Percentiles rank a stretch among this genome's conserved stretches.
These are phyloP conservation scores for Axis porcinus DNA, from an alignment of 2,113 vertebrate species.

Conservation along the genomic window DNA sequence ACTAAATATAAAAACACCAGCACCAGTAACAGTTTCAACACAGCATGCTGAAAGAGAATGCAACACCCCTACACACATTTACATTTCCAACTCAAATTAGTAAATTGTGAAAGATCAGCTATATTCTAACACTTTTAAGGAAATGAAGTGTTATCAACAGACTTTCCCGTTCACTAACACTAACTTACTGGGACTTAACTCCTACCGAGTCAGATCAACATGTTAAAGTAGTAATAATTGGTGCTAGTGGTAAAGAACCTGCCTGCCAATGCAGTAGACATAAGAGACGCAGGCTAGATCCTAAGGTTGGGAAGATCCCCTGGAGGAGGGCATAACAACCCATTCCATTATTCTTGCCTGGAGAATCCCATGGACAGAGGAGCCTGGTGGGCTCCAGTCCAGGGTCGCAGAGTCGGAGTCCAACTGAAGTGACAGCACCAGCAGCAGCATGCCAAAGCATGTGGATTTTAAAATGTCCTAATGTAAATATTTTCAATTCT, in stretches of 20 bases:
- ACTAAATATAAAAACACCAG: background rate
- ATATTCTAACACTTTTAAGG: background rate
- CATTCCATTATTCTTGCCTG: background rate
- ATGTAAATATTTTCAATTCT: background rate
- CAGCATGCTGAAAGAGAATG: background rate
- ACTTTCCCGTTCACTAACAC: slow-evolving; percentile 7
- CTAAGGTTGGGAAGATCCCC: background rate
- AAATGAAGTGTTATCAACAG: slow-evolving; percentile 18
- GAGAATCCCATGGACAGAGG: background rate
- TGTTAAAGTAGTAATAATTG: slow-evolving; percentile 3
- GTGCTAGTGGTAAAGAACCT: background rate
- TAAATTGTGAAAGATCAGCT: background rate
- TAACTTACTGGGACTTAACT: background rate
- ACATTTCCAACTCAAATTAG: slow-evolving; percentile 29
- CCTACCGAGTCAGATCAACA: background rate
- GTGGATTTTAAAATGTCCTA: background rate
- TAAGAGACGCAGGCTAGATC: background rate
- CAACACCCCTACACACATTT: background rate
- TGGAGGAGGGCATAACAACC: background rate
- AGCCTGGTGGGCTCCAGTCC: background rate
- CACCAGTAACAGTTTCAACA: background rate
- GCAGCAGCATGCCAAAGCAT: background rate
- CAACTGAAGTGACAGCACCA: background rate
- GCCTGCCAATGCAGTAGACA: background rate
- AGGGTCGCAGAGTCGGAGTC: fast-evolving